Evolutionary conservation across 2,113 vertebrate species (phyloP).

Genomic region (Erinaceus europaeus): DNA sequence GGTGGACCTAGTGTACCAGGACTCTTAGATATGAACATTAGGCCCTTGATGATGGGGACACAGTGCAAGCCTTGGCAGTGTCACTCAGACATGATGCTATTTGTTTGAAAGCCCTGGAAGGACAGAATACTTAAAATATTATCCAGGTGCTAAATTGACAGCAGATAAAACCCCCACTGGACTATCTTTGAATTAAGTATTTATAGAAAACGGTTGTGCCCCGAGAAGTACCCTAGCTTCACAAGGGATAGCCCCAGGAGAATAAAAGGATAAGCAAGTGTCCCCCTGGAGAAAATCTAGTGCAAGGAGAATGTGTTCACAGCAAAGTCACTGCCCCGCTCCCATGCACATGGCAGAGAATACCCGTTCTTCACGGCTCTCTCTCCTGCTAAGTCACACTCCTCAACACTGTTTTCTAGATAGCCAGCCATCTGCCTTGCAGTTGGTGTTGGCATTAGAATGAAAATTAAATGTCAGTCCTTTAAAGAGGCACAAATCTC

Average conservation of each 20-base stretch:
- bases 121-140: slow-evolving; percentile 51
- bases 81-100: neutral
- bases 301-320: slow-evolving; percentile 36
- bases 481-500: neutral
- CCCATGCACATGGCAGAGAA: neutral
- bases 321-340: slow-evolving; percentile 50
- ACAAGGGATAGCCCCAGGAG: neutral
- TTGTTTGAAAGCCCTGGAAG: slow-evolving; percentile 67
- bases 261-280: neutral
- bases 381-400: slow-evolving; percentile 19
- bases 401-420: neutral
- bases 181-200: slow-evolving; percentile 60
- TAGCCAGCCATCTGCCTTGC: neutral
- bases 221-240: slow-evolving; percentile 31
- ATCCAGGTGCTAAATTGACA: slow-evolving; percentile 72
- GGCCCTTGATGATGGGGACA: neutral
- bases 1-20: neutral
- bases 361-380: neutral
- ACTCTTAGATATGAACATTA: neutral
- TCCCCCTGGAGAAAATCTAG: neutral
- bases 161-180: slow-evolving; percentile 50
- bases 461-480: neutral
- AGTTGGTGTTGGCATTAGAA: neutral
- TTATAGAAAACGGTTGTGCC: slow-evolving; percentile 47
- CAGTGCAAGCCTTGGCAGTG: neutral